phyloP scores from a whole-genome alignment of 2,797 vertebrate genomes.

The Sebastes itinus region DNA sequence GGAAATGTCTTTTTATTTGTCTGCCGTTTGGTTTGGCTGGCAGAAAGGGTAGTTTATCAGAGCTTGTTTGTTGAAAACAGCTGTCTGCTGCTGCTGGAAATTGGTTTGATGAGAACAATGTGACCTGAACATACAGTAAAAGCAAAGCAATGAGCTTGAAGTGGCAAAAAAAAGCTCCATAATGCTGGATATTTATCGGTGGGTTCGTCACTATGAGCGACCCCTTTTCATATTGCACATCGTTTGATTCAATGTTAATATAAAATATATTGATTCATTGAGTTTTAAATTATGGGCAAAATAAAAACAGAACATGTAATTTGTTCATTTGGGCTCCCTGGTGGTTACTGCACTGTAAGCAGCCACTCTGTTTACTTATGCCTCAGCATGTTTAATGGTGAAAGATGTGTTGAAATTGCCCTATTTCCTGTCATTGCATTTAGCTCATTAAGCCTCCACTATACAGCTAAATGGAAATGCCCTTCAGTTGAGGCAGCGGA shows the following conservation, averaged over 20 bases:
- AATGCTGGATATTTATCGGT: conserved; percentile 15
- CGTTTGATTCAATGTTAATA: conserved; percentile 16
- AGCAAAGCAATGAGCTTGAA: conserved; percentile 36
- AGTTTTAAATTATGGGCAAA: conserved; percentile 26
- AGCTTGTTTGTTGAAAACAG: conserved; percentile 21
- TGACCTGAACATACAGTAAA: conserved; percentile 16
- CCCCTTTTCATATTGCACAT: conserved; percentile 1
- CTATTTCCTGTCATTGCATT: conserved; percentile 40
- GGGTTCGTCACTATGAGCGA: not conserved
- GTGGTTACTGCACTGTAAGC: conserved; percentile 12
- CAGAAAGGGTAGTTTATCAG: conserved; percentile 1
- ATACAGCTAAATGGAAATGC: conserved; percentile 51
- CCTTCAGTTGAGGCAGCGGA: conserved; percentile 56
- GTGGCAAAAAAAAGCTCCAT: conserved; percentile 7
- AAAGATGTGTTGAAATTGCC: conserved; percentile 7
- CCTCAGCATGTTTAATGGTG: conserved; percentile 36
- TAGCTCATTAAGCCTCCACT: conserved; percentile 45
- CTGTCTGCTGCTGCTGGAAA: conserved; percentile 15
- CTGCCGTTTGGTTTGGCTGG: not conserved
- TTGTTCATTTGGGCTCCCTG: conserved; percentile 13
- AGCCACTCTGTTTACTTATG: conserved; percentile 7
- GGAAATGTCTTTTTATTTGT: not conserved
- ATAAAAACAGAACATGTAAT: not conserved
- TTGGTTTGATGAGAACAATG: conserved; percentile 31
- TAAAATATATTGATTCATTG: conserved; percentile 20